These are phyloP conservation scores for Calyptomena viridis DNA, from an alignment of 2,113 vertebrate genomes.

Conservation along the genomic window DNA sequence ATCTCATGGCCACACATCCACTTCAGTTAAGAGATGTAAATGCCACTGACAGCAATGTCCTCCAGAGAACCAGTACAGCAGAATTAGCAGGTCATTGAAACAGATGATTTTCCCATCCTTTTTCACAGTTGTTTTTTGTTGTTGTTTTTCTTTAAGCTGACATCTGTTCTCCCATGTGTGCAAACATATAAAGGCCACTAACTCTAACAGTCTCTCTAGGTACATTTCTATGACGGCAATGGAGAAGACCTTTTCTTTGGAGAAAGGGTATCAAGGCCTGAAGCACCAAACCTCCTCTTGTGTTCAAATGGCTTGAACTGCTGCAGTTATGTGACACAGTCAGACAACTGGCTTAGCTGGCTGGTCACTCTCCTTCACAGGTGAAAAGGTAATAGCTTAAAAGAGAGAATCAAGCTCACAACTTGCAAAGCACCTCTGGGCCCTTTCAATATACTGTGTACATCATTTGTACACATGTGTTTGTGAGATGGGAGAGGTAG, in stretches of 20 bases:
- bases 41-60: not conserved
- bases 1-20: not conserved
- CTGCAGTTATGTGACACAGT: not conserved
- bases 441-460: constrained; percentile 32
- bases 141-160: not conserved
- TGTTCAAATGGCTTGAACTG: not conserved
- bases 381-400: not conserved
- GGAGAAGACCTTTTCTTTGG: not conserved
- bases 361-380: not conserved
- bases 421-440: constrained; percentile 45
- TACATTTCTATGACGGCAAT: not conserved
- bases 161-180: constrained; percentile 16
- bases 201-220: not conserved
- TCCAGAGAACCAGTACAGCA: not conserved
- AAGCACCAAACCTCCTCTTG: not conserved
- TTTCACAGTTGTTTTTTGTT: not conserved
- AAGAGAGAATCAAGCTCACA: not conserved
- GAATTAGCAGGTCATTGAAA: constrained; percentile 1
- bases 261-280: not conserved
- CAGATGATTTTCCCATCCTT: constrained; percentile 7
- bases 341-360: not conserved
- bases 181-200: not conserved
- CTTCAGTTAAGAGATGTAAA: constrained; percentile 1
- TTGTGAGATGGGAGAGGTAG: not conserved
- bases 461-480: constrained; percentile 22